Evolutionary conservation across 2,888 invertebrate genomes (phyloP), one percentile per base, ranked within the genome.

Genomic region (Acronicta aceris): DNA sequence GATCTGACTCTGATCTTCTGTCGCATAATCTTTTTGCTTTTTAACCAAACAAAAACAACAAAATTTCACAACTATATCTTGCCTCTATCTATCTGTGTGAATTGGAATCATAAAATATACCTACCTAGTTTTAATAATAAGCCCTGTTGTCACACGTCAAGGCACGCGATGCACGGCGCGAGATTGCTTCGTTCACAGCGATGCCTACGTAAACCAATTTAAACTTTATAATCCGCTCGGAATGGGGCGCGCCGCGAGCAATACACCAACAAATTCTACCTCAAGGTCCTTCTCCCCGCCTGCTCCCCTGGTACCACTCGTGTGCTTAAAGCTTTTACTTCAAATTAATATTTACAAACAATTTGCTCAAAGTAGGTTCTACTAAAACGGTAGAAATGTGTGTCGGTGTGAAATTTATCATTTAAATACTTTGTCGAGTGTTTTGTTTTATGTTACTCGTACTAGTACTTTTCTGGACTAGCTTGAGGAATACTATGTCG

Each of bases 191-290:
- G 67, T 58, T 46, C 63, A 12, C 51, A 65, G 30, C 62, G 59
- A 69, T 70, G 74, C 68, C 71, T 71, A 69, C 78, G 63, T 76
- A 81, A 83, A 83, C 77, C 82, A 79, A 81, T 84, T 84, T 81
- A 79, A 84, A 82, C 75, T 83, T 83, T 79, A 74, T 82, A 81
- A 81, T 80, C 83, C 76, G 62, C 63, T 57, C 59, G 71, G 66
- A 78, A 74, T 68, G 64, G 65, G 65, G 67, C 51, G 57, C 61
- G 65, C 51, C 55, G 70, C 52, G 60, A 78, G 75, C 78, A 78
- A 81, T 72, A 74, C 66, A 58, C 66, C 67, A 71, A 75, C 79
- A 70, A 78, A 74, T 78, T 76, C 62, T 53, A 71, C 61, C 62
- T 72, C 65, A 71, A 70, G 74, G 69, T 71, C 59, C 50, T 72